Conservation (phyloP, 2,888 invertebrate species). For the Fragum whitleyi region DNA sequence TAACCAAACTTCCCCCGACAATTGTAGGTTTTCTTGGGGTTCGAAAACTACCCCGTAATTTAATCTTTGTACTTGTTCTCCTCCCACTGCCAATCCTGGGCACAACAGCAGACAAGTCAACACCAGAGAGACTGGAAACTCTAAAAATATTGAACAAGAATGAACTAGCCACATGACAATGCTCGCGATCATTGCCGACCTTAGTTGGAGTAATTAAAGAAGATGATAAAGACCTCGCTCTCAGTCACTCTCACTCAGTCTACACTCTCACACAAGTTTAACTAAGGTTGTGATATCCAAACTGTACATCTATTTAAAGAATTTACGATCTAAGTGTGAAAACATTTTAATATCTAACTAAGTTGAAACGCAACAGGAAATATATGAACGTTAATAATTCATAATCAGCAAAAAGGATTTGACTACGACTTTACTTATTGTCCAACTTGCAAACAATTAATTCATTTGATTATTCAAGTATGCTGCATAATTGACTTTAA, state of each 20-base stretch:
- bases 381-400: background rate
- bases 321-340: too few species aligned
- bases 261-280: background rate
- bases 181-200: background rate
- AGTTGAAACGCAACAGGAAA: background rate
- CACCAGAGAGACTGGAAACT: background rate
- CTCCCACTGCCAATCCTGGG: background rate
- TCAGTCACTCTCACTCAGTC: conserved; percentile 3
- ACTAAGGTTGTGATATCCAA: too few species aligned
- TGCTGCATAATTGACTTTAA: background rate
- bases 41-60: conserved; percentile 44
- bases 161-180: background rate
- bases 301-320: too few species aligned
- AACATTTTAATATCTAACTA: too few species aligned
- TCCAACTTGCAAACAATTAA: background rate
- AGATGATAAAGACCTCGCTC: background rate
- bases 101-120: background rate
- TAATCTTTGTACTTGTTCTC: conserved; percentile 9
- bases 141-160: conserved; percentile 5
- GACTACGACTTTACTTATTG: background rate
- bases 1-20: conserved; percentile 31
- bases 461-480: background rate
- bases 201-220: background rate
- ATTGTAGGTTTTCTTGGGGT: background rate
- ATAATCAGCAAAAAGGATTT: background rate